Base-by-base conservation (phyloP, 2,888 invertebrate genomes). In the Ceriagrion tenellum region DNA sequence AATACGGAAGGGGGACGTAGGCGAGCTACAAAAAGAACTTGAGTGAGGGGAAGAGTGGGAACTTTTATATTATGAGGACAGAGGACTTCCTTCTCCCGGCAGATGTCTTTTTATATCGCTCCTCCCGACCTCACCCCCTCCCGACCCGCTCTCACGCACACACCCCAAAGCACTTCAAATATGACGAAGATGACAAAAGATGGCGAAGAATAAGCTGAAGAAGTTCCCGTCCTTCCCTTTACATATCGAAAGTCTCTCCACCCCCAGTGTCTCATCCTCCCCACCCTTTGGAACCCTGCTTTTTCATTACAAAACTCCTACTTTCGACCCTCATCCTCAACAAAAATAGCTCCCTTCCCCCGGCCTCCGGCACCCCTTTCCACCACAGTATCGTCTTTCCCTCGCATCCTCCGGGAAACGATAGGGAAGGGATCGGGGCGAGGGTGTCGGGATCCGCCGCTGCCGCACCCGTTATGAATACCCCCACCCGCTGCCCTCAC, bases 171-270 rank as follows among this genome's bases (percentile, higher is more conserved):
- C 89, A 89, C 89, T 55, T 55, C 89, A 89, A 55, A 55, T 47
- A 55, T 13, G 47, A 89, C 55, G 89, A 55, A 89, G 89, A 55
- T 89, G 55, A 55, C 47, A 89, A 89, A 89, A 55, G 89, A 89
- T 47, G 89, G 55, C n/a, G 55, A 89, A 55, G 89, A 89, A 89
- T 55, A 55, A 55, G 88, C 88, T 35, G 47, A 55, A 47, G 47
- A 16, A 47, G 55, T 55, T 47, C 55, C 89, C 89, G 3, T 40
- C 55, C 47, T 47, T 89, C 89, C 59, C 26, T 55, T 89, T 55
- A 8, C 26, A 26, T 35, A 35, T 35, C 30, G 30, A 81, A 30
- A 18, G 81, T 26, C 81, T 35, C 81, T 35, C n/a, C 69, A 23
- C 81, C 81, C 81, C 30, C 81, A 18, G 0, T 16, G 30, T 35